Percentiles rank a stretch among this genome's conserved stretches.
phyloP scores from a whole-genome alignment of 1,140 invertebrate genomes.

The Hylaeus anthracinus region DNA sequence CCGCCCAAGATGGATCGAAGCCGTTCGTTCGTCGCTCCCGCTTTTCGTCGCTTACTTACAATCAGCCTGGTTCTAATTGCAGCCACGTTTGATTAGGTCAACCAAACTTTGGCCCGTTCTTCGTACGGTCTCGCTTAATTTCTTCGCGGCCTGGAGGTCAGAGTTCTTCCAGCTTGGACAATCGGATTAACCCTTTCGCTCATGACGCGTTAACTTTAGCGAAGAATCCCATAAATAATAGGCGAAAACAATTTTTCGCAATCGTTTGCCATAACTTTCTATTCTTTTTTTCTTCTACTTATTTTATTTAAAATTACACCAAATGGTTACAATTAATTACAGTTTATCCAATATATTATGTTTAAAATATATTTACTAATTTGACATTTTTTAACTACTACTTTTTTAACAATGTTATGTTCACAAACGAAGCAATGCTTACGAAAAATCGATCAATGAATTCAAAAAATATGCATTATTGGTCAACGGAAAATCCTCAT shows the following conservation, averaged over 20 bases:
- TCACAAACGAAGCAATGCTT: conserved; percentile 58
- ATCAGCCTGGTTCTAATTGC: conserved; percentile 23
- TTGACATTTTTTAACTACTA: too few species aligned
- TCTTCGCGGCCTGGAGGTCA: neutral
- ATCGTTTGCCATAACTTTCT: too few species aligned
- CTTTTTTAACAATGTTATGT: conserved; percentile 17
- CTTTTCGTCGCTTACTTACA: conserved; percentile 29
- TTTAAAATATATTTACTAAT: too few species aligned
- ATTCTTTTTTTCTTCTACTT: too few species aligned
- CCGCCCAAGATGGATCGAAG: neutral
- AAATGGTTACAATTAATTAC: too few species aligned
- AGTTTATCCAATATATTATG: too few species aligned
- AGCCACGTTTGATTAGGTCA: conserved; percentile 16
- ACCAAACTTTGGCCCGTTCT: conserved; percentile 2
- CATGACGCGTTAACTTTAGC: too few species aligned
- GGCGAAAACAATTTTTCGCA: too few species aligned
- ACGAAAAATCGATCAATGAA: conserved; percentile 64
- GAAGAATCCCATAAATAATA: too few species aligned
- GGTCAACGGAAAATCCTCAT: conserved; percentile 60
- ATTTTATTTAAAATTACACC: too few species aligned
- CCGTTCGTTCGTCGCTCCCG: neutral
- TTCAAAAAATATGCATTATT: conserved; percentile 64
- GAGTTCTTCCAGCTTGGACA: neutral
- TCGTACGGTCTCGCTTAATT: neutral
- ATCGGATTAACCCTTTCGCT: neutral